Base-by-base conservation (phyloP, 2,797 vertebrate species). In the Nannoperca obscura region DNA sequence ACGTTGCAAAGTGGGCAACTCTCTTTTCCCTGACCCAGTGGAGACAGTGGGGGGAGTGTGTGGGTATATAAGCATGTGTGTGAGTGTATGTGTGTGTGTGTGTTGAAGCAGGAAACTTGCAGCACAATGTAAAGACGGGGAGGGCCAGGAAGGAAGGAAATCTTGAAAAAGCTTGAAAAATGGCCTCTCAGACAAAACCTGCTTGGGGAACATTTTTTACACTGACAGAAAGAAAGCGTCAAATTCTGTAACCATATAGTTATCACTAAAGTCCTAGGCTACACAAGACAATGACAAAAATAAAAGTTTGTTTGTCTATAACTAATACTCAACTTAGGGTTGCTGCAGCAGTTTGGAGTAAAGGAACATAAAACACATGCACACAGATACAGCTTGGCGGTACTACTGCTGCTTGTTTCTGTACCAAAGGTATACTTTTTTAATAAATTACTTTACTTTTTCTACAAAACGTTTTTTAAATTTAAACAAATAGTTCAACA, bases 71-170 rank as follows among this genome's bases (percentile, higher is more conserved):
- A 10, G 63, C 68, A 55, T 70, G 63, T 65, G 61, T 36, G 60
- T 63, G 71, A 55, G 80, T 42, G 49, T 78, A 65, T 58, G 54
- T 71, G 75, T 46, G 72, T 61, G 70, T 74, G 65, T 72, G 80
- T 81, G 75, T 57, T 68, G 46, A 49, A 84, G 92, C 93, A 95
- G 95, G 95, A 96, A 96, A 89, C 82, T 63, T 80, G 83, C 66
- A 93, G 91, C 87, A 96, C 95, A 96, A 96, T 96, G 94, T 95
- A 94, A 95, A 94, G 93, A 91, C 77, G 84, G 93, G 94, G 92
- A 95, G 93, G 93, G 93, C 86, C 95, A 94, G 94, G 93, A 94
- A 95, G 94, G 95, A 94, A 93, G 94, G 94, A 95, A 95, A 95
- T 94, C 93, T 93, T 94, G 24, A 27, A 27, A 27, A 27, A 27